These are phyloP conservation scores for Halcyon smyrnensis DNA, from an alignment of 2,797 vertebrate genomes.

Conservation along the genomic window DNA sequence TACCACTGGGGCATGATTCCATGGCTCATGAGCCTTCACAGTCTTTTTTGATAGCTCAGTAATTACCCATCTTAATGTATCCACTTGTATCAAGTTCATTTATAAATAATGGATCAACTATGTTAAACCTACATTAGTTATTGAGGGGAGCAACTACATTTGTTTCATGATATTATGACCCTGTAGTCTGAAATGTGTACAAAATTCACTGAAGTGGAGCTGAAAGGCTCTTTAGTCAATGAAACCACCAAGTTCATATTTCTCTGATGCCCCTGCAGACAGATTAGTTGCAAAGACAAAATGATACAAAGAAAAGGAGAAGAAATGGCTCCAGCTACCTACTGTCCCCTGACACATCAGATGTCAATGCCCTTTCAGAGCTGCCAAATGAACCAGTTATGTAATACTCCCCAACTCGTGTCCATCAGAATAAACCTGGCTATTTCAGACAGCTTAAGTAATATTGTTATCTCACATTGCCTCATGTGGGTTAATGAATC, in stretches of 20 bases:
- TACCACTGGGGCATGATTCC: neutral
- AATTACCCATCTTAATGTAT: neutral
- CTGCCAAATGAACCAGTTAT: neutral
- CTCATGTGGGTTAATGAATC: neutral
- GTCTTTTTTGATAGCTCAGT: neutral
- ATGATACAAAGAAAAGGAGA: neutral
- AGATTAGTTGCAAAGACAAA: neutral
- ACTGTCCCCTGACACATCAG: rapidly evolving
- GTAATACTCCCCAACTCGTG: neutral
- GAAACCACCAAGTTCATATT: neutral
- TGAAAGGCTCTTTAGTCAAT: neutral
- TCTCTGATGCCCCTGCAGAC: neutral
- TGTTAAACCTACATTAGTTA: neutral
- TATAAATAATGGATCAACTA: neutral
- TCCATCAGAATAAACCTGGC: neutral
- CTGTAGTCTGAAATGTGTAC: neutral
- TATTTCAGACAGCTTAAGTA: neutral
- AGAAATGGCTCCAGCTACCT: neutral
- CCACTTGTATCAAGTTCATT: neutral
- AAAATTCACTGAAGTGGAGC: neutral
- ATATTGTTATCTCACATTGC: neutral
- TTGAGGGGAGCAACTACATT: neutral
- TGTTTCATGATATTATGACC: neutral
- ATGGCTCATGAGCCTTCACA: neutral
- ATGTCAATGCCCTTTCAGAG: neutral